phyloP scores from a whole-genome alignment of 2,113 vertebrate genomes.

The Phylloscopus trochiloides region DNA sequence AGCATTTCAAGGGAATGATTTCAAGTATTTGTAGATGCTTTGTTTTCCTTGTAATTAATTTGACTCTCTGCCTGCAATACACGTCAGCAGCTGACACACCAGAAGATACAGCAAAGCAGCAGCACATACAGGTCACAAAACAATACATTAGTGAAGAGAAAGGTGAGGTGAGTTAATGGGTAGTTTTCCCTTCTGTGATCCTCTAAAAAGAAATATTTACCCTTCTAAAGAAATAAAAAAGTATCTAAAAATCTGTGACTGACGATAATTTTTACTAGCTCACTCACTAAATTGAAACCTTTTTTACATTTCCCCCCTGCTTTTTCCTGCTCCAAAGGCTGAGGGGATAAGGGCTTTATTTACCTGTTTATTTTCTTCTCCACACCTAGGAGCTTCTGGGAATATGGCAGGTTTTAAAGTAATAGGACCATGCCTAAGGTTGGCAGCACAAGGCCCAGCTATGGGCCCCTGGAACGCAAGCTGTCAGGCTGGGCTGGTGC shows the following conservation, averaged over 20 bases:
- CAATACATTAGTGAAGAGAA: neutral
- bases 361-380: neutral
- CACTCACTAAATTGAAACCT: neutral
- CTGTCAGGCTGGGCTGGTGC: neutral
- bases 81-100: neutral
- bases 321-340: neutral
- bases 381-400: neutral
- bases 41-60: neutral
- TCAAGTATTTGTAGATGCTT: neutral
- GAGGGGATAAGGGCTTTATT: neutral
- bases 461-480: neutral
- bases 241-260: neutral
- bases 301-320: neutral
- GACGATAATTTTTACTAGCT: neutral
- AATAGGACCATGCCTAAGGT: neutral
- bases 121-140: neutral
- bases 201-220: neutral
- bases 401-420: neutral
- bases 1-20: neutral
- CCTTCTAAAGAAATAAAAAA: neutral
- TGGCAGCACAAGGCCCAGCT: neutral
- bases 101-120: neutral
- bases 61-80: neutral
- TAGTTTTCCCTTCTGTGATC: neutral
- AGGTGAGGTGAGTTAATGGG: neutral